Evolutionary conservation across 2,113 vertebrate genomes (phyloP).

Genomic region (Glaucomys volans): DNA sequence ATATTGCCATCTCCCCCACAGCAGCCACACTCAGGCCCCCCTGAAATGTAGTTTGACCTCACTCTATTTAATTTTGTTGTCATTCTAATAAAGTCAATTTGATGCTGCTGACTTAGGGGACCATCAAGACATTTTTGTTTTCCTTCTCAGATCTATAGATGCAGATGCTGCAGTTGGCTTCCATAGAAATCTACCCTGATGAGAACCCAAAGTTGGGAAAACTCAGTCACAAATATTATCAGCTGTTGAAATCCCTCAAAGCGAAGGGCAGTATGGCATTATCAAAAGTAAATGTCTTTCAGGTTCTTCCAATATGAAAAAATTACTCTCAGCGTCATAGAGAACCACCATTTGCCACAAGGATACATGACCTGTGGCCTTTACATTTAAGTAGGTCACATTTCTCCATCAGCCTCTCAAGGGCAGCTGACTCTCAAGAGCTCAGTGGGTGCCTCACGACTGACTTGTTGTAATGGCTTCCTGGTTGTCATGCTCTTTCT

Average conservation of each 20-base stretch:
- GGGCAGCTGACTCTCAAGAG: no score
- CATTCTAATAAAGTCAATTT: background rate
- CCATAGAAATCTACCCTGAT: background rate
- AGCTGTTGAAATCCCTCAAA: background rate
- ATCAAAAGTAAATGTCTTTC: background rate
- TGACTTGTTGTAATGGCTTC: background rate
- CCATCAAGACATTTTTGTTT: background rate
- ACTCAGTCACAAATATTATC: background rate
- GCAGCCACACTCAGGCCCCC: background rate
- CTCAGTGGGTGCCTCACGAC: background rate
- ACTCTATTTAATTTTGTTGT: background rate
- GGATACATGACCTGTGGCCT: background rate
- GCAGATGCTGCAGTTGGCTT: background rate
- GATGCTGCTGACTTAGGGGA: background rate
- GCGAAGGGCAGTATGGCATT: background rate
- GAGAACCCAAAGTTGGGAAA: background rate
- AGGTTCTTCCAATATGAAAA: background rate
- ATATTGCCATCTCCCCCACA: background rate
- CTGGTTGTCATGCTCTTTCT: background rate
- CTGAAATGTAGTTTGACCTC: slow-evolving; percentile 15
- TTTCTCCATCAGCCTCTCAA: background rate
- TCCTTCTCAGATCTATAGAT: background rate
- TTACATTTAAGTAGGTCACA: background rate
- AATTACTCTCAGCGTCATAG: background rate
- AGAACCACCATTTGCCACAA: background rate